Base-by-base conservation (phyloP, 2,797 vertebrate genomes). In the Fratercula arctica region DNA sequence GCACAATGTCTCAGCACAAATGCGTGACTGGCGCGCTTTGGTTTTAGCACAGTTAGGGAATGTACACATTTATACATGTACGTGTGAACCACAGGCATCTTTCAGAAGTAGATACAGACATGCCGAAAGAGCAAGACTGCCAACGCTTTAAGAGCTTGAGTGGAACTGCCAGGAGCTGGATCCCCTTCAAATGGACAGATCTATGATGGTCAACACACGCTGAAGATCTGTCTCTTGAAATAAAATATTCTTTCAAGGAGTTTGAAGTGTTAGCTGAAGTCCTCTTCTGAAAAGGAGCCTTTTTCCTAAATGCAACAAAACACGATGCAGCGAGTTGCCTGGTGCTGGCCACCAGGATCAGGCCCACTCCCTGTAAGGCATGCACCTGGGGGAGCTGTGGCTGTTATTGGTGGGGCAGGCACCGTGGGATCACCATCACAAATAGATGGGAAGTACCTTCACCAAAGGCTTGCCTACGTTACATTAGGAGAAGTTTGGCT, bases 341-440 rank as follows among this genome's bases (percentile, higher is more conserved):
- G 7, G 29, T 57, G 59, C 24, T 93, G 73, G 25, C 45, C 57
- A 41, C 13, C 39, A 74, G 64, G 29, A 69, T 60, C 46, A 57
- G 21, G 35, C 15, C n/a, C 21, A 25, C 13, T 24, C 21, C 50
- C 56, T 70, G 18, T 46, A 48, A 59, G 3, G 5, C 18, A 8
- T 13, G 16, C 51, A 61, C 24, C 11, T 28, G 2, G 14, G 7
- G 9, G 16, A 70, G 21, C 48, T 72, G n/a, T 26, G 69, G 43
- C 56, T 59, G 25, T 41, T 0, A 0, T 25, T 1, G 3, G 64
- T 68, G 74, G 16, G 43, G 25, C 12, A 24, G 35, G 61, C 57
- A 89, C 28, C 13, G 21, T 9, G 25, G 53, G 43, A 48, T 63
- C 51, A 84, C 39, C 46, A 56, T 28, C 33, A 16, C 29, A 18